Percentiles rank a stretch among this genome's conserved stretches.
Evolutionary conservation across 1,140 invertebrate species (phyloP).

Genomic region (Xylocopa sonorina): DNA sequence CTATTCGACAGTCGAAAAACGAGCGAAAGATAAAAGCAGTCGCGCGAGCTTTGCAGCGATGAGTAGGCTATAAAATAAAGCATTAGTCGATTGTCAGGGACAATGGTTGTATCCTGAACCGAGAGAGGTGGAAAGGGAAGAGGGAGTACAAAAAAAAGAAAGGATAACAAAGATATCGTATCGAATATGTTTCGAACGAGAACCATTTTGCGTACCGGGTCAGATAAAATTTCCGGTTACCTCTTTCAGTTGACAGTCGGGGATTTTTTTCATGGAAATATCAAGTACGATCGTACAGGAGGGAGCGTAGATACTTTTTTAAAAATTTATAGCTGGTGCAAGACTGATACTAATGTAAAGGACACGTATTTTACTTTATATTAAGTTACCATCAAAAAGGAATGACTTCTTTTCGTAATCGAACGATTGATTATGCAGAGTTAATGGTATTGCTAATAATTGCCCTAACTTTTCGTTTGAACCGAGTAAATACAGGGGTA

Average conservation of each 20-base stretch:
- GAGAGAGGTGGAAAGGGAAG: not conserved
- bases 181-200: constrained; percentile 35
- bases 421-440: not conserved
- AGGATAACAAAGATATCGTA: constrained; percentile 21
- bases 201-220: constrained; percentile 25
- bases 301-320: not conserved
- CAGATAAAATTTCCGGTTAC: constrained; percentile 33
- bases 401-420: not conserved
- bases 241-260: not conserved
- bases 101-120: not conserved
- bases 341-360: constrained; percentile 43
- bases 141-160: not conserved
- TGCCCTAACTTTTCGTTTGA: not conserved
- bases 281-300: not conserved
- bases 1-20: constrained; percentile 7
- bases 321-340: constrained; percentile 29
- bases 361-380: too few species aligned
- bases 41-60: not conserved
- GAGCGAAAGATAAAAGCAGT: constrained; percentile 2
- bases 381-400: not conserved
- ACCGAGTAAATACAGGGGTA: not conserved
- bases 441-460: not conserved
- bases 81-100: constrained; percentile 23
- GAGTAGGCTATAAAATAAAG: constrained; percentile 32
- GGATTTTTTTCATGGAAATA: constrained; percentile 13